phyloP scores from a whole-genome alignment of 2,888 invertebrate genomes.

The Lasioglossum morio region DNA sequence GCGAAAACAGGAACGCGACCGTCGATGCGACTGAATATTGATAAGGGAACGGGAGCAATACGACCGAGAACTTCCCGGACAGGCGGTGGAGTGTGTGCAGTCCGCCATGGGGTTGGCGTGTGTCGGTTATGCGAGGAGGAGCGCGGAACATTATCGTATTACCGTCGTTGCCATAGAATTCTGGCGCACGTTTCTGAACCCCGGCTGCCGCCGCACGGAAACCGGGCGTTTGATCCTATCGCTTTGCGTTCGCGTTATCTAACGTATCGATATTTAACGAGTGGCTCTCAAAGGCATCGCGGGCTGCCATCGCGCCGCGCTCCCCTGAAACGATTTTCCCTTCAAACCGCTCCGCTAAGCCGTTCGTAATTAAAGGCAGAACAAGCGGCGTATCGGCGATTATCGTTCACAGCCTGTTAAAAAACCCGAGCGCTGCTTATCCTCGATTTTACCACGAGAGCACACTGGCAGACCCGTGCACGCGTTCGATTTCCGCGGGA shows the following conservation, averaged over 20 bases:
- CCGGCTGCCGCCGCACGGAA: slow-evolving; percentile 21
- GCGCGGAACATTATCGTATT: slow-evolving; percentile 47
- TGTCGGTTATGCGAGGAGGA: slow-evolving; percentile 18
- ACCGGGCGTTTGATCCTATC: slow-evolving; percentile 51
- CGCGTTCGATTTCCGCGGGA: neutral
- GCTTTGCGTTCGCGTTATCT: slow-evolving; percentile 58
- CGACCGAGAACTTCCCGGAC: slow-evolving; percentile 7
- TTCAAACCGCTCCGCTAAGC: neutral
- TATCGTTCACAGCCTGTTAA: neutral
- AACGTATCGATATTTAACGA: slow-evolving; percentile 65
- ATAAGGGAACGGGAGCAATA: slow-evolving; percentile 18
- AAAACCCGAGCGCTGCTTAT: neutral
- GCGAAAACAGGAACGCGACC: neutral
- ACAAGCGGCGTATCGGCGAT: neutral
- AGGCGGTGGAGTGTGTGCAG: neutral
- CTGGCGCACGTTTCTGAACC: slow-evolving; percentile 39
- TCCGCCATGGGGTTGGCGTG: neutral
- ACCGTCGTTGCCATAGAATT: slow-evolving; percentile 53
- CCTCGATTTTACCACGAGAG: neutral
- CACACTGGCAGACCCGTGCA: neutral
- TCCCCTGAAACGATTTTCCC: slow-evolving; percentile 16
- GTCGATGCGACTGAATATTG: slow-evolving; percentile 27
- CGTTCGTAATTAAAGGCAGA: slow-evolving; percentile 13
- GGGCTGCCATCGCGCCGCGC: neutral
- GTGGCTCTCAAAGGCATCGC: slow-evolving; percentile 37